A percentile compares a stretch with the other conserved stretches of the same genome.
Conservation (phyloP, 2,113 vertebrate species). For the Cyphomyrus discorhynchus region DNA sequence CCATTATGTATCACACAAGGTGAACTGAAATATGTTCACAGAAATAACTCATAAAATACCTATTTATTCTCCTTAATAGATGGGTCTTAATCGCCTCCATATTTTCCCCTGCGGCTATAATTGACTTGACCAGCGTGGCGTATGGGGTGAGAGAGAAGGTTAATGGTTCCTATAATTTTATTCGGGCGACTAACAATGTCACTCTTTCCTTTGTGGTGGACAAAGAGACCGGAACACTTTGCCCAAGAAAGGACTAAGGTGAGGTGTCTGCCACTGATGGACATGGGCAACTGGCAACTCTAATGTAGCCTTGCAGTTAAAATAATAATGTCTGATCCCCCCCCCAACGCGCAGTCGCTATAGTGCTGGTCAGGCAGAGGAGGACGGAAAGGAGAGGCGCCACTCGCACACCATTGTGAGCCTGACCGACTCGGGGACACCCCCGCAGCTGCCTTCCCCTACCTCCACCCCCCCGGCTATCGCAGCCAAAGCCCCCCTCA, state of each 20-base stretch:
- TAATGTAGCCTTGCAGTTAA: background rate
- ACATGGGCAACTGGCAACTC: background rate
- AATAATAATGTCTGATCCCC: background rate
- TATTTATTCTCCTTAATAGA: background rate
- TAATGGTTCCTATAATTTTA: background rate
- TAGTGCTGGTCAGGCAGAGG: slow-evolving; percentile 73
- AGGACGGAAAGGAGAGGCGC: slow-evolving; percentile 64
- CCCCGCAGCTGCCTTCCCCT: slow-evolving; percentile 79
- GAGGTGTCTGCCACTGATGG: slow-evolving; percentile 35
- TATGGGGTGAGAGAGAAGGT: background rate
- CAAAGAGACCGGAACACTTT: slow-evolving; percentile 84
- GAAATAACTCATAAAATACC: background rate
- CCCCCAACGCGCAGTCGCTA: slow-evolving; percentile 54
- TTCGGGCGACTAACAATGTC: slow-evolving; percentile 22
- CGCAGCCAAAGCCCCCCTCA: slow-evolving; percentile 70
- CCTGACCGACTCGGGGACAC: slow-evolving; percentile 71
- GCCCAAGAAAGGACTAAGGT: slow-evolving; percentile 93
- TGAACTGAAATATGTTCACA: background rate
- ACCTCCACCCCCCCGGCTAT: slow-evolving; percentile 63
- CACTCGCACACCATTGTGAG: slow-evolving; percentile 74
- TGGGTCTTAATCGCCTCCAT: background rate
- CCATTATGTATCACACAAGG: background rate
- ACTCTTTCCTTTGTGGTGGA: slow-evolving; percentile 57
- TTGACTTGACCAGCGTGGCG: background rate
- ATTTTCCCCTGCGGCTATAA: background rate